A percentile compares a stretch with the other conserved stretches of the same genome.
phyloP scores from a whole-genome alignment of 1,140 invertebrate species.

The Halictus rubicundus region DNA sequence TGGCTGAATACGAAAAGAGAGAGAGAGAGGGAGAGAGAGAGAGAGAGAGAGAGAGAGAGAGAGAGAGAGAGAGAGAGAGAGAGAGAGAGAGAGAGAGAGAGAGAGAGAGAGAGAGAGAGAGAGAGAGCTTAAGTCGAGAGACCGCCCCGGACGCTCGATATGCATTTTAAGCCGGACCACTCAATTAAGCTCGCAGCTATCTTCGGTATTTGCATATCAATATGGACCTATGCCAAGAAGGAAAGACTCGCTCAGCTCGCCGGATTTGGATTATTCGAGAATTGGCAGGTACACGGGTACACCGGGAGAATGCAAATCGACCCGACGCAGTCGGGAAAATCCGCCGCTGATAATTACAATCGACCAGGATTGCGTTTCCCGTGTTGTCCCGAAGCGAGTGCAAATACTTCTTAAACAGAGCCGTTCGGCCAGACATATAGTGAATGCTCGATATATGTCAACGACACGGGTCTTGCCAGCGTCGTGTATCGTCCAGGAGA shows the following conservation, averaged over 20 bases:
- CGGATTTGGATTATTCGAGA: constrained; percentile 45
- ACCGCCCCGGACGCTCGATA: constrained; percentile 40
- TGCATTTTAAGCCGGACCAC: constrained; percentile 66
- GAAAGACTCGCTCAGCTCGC: constrained; percentile 25
- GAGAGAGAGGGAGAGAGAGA: not conserved
- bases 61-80: too few relatives aligned
- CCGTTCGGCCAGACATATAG: too few relatives aligned
- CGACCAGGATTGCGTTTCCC: not conserved
- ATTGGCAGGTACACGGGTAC: not conserved
- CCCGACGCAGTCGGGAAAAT: not conserved
- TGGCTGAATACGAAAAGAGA: too few relatives aligned
- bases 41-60: too few relatives aligned
- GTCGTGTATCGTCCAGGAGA: too few relatives aligned
- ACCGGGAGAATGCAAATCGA: not conserved
- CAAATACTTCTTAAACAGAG: too few relatives aligned
- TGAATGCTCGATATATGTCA: too few relatives aligned
- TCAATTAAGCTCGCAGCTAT: constrained; percentile 71
- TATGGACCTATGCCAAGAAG: constrained; percentile 61
- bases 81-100: too few relatives aligned
- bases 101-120: too few relatives aligned
- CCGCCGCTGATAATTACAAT: constrained; percentile 2
- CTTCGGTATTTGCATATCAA: constrained; percentile 73
- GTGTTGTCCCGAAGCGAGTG: not conserved
- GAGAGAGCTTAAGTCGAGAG: constrained; percentile 23
- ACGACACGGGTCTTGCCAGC: too few relatives aligned